Base-by-base conservation (phyloP, 2,797 vertebrate genomes). In the Xenopus petersii region DNA sequence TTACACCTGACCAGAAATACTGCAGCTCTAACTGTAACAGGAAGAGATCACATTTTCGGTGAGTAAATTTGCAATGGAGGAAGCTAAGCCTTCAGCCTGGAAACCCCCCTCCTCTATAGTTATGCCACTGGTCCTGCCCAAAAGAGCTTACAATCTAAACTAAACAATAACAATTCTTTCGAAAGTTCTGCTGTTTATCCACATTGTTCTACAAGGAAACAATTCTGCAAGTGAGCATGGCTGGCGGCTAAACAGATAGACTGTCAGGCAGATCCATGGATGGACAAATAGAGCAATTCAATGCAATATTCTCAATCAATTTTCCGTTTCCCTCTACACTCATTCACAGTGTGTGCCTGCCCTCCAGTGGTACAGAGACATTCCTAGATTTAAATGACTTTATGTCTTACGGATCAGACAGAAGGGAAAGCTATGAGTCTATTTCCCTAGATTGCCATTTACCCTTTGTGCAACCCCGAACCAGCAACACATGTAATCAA, bases 361-460 rank as follows among this genome's bases (percentile, higher is more conserved):
- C 77, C 72, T 74, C 77, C 74, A 65, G 71, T 74, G 77, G 71
- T 8, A 10, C 6, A 10, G 47, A 24, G 63, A 21, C 21, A 67
- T 51, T 48, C 42, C n/a, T 21, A 13, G 16, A 46, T 56, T 47
- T 46, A 70, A 66, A 74, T 79, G 64, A 58, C 36, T 61, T 70
- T 12, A 51, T 65, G 69, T 26, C 46, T 72, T 72, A 67, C 46
- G 26, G 61, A 42, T 65, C 67, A 79, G 62, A 46, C 67, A 51
- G 46, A 73, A 63, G 58, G 61, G 71, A 79, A 74, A 67, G 75
- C 54, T 62, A 63, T 54, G 42, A 47, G 64, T 70, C 62, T 79
- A 74, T 79, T 79, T 74, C 64, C 64, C 64, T 74, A 79, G 71
- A 79, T 79, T 79, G 77, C 77, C 67, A 74, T 74, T 74, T 79